A percentile compares a stretch with the other conserved stretches of the same genome.
phyloP scores from a whole-genome alignment of 2,797 vertebrate species.

The Strix occidentalis region DNA sequence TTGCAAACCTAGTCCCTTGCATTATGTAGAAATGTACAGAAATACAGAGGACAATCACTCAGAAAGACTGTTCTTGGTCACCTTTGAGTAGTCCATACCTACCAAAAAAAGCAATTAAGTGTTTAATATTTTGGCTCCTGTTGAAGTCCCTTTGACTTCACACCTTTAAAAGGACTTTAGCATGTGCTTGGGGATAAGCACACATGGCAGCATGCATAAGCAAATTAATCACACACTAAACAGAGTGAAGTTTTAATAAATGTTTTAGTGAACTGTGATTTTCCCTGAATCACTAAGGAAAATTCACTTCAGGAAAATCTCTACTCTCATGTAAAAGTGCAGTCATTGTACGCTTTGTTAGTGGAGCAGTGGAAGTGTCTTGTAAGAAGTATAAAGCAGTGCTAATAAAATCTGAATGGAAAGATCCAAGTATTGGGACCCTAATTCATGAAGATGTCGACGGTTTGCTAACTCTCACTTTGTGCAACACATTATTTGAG shows the following conservation, averaged over 20 bases:
- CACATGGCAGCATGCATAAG: neutral
- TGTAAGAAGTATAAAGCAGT: neutral
- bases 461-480: neutral
- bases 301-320: neutral
- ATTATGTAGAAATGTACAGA: neutral
- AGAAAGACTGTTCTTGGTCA: neutral
- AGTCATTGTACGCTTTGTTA: neutral
- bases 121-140: neutral
- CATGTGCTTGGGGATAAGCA: neutral
- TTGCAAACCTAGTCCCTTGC: neutral
- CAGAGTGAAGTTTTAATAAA: neutral
- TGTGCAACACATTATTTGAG: neutral
- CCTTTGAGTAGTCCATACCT: neutral
- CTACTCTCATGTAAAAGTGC: neutral
- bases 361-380: neutral
- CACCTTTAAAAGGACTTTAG: neutral
- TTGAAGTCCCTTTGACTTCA: neutral
- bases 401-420: neutral
- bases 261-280: neutral
- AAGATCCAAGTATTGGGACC: neutral
- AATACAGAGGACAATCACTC: neutral
- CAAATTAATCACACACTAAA: neutral
- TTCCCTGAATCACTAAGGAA: neutral
- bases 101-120: neutral
- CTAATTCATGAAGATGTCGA: neutral